A percentile compares a stretch with the other conserved stretches of the same genome.
Conservation (phyloP, 2,113 vertebrate genomes). For the Orcinus orca region DNA sequence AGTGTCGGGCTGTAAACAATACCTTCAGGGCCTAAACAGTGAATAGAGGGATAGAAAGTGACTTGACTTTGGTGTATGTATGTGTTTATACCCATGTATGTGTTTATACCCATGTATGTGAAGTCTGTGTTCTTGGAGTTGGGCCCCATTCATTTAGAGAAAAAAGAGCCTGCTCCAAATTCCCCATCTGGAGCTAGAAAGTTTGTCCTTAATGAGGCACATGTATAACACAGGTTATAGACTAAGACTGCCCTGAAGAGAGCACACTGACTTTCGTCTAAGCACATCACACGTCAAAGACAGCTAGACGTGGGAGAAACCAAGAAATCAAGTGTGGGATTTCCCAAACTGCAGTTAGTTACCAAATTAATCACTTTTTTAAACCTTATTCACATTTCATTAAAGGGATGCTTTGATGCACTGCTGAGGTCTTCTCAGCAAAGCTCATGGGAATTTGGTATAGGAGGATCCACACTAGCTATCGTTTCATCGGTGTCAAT, state of each 20-base stretch:
- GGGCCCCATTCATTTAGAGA: background rate
- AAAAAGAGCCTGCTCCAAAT: background rate
- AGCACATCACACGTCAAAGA: background rate
- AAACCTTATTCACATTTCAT: background rate
- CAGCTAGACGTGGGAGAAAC: background rate
- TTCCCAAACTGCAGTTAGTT: background rate
- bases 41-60: background rate
- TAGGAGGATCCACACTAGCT: background rate
- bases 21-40: background rate
- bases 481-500: background rate
- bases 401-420: background rate
- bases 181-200: background rate
- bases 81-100: background rate
- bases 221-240: background rate
- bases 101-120: background rate
- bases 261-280: background rate
- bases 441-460: background rate
- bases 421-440: background rate
- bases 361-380: background rate
- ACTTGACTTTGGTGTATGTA: background rate
- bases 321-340: background rate
- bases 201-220: background rate
- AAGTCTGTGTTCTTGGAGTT: background rate
- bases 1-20: background rate
- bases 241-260: background rate